phyloP scores from a whole-genome alignment of 1,140 invertebrate genomes.

The Ceratina calcarata region DNA sequence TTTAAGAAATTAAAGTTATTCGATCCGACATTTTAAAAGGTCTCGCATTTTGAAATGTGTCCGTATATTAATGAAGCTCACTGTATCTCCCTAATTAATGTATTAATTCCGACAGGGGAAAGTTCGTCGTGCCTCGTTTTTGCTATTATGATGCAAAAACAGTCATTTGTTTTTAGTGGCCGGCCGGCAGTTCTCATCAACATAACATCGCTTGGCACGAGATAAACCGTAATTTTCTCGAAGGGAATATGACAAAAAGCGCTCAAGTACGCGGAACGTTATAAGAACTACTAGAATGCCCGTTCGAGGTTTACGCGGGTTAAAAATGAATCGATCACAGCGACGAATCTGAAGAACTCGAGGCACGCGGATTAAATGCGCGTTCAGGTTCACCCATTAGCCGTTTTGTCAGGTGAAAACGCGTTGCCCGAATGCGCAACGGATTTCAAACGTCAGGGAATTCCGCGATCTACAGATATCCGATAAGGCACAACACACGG shows the following conservation, averaged over 20 bases:
- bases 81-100: too few relatives aligned
- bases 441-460: conserved; percentile 42
- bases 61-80: too few relatives aligned
- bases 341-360: conserved; percentile 6
- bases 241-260: not conserved
- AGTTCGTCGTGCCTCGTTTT: too few relatives aligned
- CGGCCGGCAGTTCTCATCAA: too few relatives aligned
- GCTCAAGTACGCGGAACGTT: not conserved
- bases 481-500: conserved; percentile 8
- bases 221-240: not conserved
- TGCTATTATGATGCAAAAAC: too few relatives aligned
- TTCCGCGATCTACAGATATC: conserved; percentile 40
- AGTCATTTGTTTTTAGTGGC: not conserved
- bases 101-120: too few relatives aligned
- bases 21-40: too few relatives aligned
- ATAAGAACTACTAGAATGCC: not conserved
- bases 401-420: conserved; percentile 14
- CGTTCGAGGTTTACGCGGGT: not conserved
- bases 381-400: conserved; percentile 15
- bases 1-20: not conserved
- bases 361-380: conserved; percentile 12
- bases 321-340: conserved; percentile 28
- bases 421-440: not conserved
- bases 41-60: too few relatives aligned
- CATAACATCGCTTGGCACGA: not conserved